A percentile compares a stretch with the other conserved stretches of the same genome.
phyloP scores from a whole-genome alignment of 30 jellyfish, hydroid and myxozoan species.

The Aurelia aurita complex sp. Pacific region DNA sequence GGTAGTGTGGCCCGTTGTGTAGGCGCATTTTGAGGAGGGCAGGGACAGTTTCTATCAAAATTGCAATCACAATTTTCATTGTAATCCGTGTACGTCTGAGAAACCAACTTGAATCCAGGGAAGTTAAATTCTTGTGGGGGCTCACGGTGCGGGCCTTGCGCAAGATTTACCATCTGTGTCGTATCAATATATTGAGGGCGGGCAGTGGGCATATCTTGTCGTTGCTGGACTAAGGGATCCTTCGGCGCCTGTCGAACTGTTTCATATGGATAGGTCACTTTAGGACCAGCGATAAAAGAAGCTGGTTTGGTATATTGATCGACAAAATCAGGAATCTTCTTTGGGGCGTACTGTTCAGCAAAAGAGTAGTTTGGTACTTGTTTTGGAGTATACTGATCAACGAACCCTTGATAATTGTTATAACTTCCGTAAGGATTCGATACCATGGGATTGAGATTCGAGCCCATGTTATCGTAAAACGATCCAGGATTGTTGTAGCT shows the following conservation, averaged over 20 bases:
- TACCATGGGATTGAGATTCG: neutral
- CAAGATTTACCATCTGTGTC: slow-evolving; percentile 42
- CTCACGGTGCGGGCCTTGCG: slow-evolving; percentile 57
- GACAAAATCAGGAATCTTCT: slow-evolving; percentile 3
- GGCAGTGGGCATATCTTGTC: slow-evolving; percentile 55
- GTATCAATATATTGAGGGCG: slow-evolving; percentile 41
- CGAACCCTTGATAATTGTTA: neutral
- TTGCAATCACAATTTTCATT: slow-evolving; percentile 52
- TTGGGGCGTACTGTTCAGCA: neutral
- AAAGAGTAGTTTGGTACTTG: no score
- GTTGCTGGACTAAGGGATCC: slow-evolving; percentile 32
- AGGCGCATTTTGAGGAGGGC: slow-evolving; percentile 15
- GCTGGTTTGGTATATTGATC: slow-evolving; percentile 33
- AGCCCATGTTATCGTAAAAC: neutral
- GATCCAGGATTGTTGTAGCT: neutral
- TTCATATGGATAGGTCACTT: slow-evolving; percentile 23
- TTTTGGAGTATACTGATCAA: slow-evolving; percentile 20
- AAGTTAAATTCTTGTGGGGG: slow-evolving; percentile 61
- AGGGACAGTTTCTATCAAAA: slow-evolving; percentile 19
- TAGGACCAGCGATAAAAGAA: neutral
- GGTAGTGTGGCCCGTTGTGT: slow-evolving; percentile 28
- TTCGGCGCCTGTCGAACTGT: neutral
- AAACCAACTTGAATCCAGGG: slow-evolving; percentile 53
- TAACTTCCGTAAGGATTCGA: neutral
- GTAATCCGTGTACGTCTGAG: slow-evolving; percentile 56